These are phyloP conservation scores for Austrofundulus limnaeus DNA, from an alignment of 2,113 vertebrate genomes.

Conservation along the genomic window DNA sequence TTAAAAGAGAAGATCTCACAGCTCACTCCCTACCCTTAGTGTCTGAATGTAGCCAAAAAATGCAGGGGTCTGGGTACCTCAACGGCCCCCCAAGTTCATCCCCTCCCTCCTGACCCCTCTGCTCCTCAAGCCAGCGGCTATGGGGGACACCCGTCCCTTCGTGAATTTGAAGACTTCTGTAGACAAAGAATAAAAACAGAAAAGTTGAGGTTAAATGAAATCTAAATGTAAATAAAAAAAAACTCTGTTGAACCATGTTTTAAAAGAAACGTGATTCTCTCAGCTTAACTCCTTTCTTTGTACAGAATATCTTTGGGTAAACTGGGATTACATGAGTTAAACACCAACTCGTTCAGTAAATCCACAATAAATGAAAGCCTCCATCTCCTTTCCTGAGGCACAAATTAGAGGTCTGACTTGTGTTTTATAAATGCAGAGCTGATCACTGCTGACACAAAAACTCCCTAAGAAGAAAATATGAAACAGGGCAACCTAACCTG, in stretches of 20 bases:
- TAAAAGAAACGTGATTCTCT: too few relatives aligned
- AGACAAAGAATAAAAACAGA: conserved; percentile 23
- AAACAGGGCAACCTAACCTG: conserved; percentile 66
- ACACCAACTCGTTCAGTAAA: conserved; percentile 29
- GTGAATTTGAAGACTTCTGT: conserved; percentile 93
- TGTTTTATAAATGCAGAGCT: background rate
- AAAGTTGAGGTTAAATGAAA: background rate
- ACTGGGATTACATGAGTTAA: conserved; percentile 23
- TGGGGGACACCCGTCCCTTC: conserved; percentile 88
- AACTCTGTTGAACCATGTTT: too few relatives aligned
- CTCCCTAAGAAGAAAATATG: background rate
- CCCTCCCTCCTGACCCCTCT: conserved; percentile 87
- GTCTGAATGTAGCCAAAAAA: conserved; percentile 91
- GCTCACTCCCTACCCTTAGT: conserved; percentile 79
- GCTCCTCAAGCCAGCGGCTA: conserved; percentile 86
- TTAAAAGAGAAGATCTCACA: background rate
- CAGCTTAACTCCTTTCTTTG: background rate
- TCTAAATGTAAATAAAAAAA: background rate
- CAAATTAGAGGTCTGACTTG: conserved; percentile 10
- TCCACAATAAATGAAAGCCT: conserved; percentile 14
- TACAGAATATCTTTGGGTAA: background rate
- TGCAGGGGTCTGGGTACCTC: conserved; percentile 87
- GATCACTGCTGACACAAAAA: background rate
- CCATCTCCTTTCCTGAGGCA: background rate
- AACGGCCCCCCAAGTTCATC: conserved; percentile 89